Conservation (phyloP, 2,888 invertebrate genomes). For the Catocala fraxini region DNA sequence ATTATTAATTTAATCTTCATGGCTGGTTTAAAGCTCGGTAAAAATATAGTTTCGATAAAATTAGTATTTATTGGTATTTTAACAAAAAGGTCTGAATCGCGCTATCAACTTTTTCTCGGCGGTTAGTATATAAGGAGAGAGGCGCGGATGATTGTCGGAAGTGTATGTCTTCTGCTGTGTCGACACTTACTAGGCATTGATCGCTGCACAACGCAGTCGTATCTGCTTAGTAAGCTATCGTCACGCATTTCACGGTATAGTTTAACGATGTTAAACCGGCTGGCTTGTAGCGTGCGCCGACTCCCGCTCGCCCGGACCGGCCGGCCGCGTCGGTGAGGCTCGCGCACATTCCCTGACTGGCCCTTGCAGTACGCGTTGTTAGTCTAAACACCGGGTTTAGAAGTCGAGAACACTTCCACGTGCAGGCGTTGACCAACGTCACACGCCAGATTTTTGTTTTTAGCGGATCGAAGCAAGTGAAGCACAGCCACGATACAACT, state of each 20-base stretch:
- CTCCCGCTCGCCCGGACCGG: slow-evolving; percentile 61
- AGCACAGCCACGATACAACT: slow-evolving; percentile 9
- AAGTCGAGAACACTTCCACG: slow-evolving; percentile 60
- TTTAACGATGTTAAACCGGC: slow-evolving; percentile 57
- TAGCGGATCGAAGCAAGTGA: not conserved
- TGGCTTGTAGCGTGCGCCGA: slow-evolving; percentile 62
- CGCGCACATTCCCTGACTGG: slow-evolving; percentile 61
- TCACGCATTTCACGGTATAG: slow-evolving; percentile 54
- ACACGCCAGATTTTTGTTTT: slow-evolving; percentile 55
- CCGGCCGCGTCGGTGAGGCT: slow-evolving; percentile 63
- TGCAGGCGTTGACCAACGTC: slow-evolving; percentile 53
- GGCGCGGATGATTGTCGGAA: slow-evolving; percentile 30
- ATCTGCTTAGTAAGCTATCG: slow-evolving; percentile 59
- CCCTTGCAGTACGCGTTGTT: slow-evolving; percentile 59
- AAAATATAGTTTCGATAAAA: not conserved
- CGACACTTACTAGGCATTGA: slow-evolving; percentile 70
- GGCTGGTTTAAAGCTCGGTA: not conserved
- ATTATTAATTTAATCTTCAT: not conserved
- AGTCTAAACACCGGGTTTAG: slow-evolving; percentile 62
- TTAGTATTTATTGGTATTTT: not conserved
- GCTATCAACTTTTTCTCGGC: slow-evolving; percentile 29
- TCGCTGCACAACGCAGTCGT: slow-evolving; percentile 59
- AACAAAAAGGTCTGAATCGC: slow-evolving; percentile 32
- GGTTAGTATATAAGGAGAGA: slow-evolving; percentile 17
- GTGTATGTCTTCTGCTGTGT: slow-evolving; percentile 57